These are phyloP conservation scores for Oryzias melastigma DNA, from an alignment of 2,113 vertebrate genomes.

Conservation along the genomic window DNA sequence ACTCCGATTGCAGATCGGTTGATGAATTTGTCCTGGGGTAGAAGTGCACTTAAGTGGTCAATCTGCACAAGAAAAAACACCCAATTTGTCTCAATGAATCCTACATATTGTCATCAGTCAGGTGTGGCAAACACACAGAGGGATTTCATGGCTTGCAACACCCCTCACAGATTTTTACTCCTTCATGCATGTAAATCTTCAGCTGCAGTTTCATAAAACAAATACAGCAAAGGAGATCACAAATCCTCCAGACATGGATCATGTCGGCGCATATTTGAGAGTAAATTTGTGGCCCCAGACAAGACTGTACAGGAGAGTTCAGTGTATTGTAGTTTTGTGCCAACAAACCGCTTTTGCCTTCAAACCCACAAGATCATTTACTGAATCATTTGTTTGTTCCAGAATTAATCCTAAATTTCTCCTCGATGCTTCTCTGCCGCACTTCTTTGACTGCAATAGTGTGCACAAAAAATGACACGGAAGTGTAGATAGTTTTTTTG, in stretches of 20 bases:
- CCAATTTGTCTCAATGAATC: neutral
- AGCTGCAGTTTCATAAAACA: constrained; percentile 28
- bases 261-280: constrained; percentile 1
- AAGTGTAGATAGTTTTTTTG: neutral
- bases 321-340: constrained; percentile 6
- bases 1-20: constrained; percentile 52
- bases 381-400: too few relatives aligned
- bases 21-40: constrained; percentile 49
- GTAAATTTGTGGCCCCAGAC: constrained; percentile 34
- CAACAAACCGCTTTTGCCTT: constrained; percentile 27
- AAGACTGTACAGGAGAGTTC: constrained; percentile 59
- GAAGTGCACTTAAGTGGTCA: constrained; percentile 50
- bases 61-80: constrained; percentile 5
- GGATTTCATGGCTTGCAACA: neutral
- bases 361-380: neutral
- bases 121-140: constrained; percentile 9
- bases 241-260: constrained; percentile 19
- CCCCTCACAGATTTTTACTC: constrained; percentile 8
- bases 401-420: too few relatives aligned
- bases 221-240: constrained; percentile 43
- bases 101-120: constrained; percentile 36
- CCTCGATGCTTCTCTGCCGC: too few relatives aligned
- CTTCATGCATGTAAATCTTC: constrained; percentile 12
- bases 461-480: neutral
- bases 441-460: too few relatives aligned